Evolutionary conservation across 2,113 vertebrate species (phyloP).

Genomic region (Halichoeres trimaculatus): DNA sequence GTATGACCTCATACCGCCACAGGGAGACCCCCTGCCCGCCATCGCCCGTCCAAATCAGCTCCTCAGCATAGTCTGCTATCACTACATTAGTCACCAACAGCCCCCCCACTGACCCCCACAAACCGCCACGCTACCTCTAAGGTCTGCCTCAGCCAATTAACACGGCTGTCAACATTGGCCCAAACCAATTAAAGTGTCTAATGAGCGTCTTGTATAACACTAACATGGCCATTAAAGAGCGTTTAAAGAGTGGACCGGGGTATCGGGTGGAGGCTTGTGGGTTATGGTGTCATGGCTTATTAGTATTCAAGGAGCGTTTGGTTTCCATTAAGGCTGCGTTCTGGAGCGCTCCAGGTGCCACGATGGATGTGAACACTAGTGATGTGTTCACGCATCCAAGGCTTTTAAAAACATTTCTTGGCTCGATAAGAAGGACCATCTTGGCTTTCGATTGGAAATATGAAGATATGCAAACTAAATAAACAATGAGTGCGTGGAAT

Average conservation of each 20-base stretch:
- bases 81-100: slow-evolving; percentile 69
- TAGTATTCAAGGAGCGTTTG: slow-evolving; percentile 79
- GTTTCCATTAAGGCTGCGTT: slow-evolving; percentile 76
- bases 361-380: slow-evolving; percentile 25
- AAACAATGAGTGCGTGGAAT: slow-evolving; percentile 54
- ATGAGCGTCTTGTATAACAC: slow-evolving; percentile 81
- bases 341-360: slow-evolving; percentile 59
- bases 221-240: slow-evolving; percentile 77
- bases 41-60: slow-evolving; percentile 54
- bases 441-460: slow-evolving; percentile 66
- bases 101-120: slow-evolving; percentile 60
- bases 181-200: slow-evolving; percentile 79
- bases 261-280: slow-evolving; percentile 79
- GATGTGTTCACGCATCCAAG: slow-evolving; percentile 49
- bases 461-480: slow-evolving; percentile 57
- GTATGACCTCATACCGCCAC: slow-evolving; percentile 70
- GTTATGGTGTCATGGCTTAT: slow-evolving; percentile 80
- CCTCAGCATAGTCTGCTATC: slow-evolving; percentile 56
- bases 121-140: slow-evolving; percentile 58
- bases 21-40: slow-evolving; percentile 27
- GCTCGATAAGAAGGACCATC: slow-evolving; percentile 57
- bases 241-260: slow-evolving; percentile 75
- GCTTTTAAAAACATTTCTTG: slow-evolving; percentile 73
- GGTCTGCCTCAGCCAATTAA: slow-evolving; percentile 66
- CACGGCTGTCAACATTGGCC: slow-evolving; percentile 57